These are phyloP conservation scores for Actinostola sp. DNA, from an alignment of 92 coral and sea anemone species.

Conservation along the genomic window DNA sequence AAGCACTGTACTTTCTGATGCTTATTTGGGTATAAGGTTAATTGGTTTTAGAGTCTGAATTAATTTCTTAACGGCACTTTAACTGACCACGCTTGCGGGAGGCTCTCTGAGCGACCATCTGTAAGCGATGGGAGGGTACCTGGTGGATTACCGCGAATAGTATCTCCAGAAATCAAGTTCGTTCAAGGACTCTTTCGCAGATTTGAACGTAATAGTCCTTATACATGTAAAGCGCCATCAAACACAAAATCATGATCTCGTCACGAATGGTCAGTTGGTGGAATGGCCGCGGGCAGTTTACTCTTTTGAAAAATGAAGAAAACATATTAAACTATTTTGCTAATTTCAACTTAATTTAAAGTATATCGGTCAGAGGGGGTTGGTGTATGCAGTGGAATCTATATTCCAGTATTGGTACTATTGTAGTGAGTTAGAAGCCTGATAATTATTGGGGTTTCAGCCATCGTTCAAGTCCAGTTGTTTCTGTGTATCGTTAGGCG, in stretches of 20 bases:
- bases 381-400: neutral
- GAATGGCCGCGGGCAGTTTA: constrained; percentile 5
- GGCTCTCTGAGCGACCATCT: constrained; percentile 14
- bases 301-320: neutral
- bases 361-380: neutral
- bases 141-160: neutral
- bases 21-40: constrained; percentile 28
- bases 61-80: constrained; percentile 30
- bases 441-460: neutral
- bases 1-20: neutral
- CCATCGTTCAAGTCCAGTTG: constrained; percentile 7
- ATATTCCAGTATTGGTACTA: neutral
- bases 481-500: neutral
- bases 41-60: constrained; percentile 28
- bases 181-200: neutral
- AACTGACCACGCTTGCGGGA: constrained; percentile 27
- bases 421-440: neutral
- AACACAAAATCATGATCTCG: constrained; percentile 6
- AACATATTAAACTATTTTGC: neutral
- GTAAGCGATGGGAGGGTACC: constrained; percentile 21
- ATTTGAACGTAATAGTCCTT: neutral
- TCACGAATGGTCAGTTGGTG: neutral
- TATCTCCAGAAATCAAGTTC: neutral
- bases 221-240: neutral
- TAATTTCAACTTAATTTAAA: neutral